Conservation (phyloP, 2,888 invertebrate species). For the Carterocephalus palaemon region DNA sequence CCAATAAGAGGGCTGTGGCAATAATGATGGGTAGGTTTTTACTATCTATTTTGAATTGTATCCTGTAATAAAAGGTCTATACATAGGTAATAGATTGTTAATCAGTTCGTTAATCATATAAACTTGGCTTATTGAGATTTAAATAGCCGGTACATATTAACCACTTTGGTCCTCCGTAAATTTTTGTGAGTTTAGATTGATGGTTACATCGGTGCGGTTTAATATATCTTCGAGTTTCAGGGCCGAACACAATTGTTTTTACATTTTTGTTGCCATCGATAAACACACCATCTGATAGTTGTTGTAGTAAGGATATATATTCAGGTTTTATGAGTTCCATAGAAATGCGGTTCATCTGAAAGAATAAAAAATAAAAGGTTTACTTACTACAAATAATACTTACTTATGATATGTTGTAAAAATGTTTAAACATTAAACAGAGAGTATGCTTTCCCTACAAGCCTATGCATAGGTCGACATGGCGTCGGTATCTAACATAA, state of each 20-base stretch:
- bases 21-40: too few species aligned
- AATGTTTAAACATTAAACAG: too few species aligned
- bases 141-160: slow-evolving; percentile 68
- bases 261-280: slow-evolving; percentile 46
- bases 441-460: too few species aligned
- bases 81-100: background rate
- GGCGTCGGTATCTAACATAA: too few species aligned
- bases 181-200: slow-evolving; percentile 56
- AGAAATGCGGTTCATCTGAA: slow-evolving; percentile 64
- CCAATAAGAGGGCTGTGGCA: too few species aligned
- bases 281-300: slow-evolving; percentile 56
- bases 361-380: slow-evolving; percentile 29
- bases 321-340: slow-evolving; percentile 63
- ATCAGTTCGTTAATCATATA: slow-evolving; percentile 53
- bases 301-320: slow-evolving; percentile 57
- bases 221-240: slow-evolving; percentile 64
- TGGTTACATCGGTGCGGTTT: slow-evolving; percentile 71
- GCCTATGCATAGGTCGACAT: too few species aligned
- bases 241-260: slow-evolving; percentile 56
- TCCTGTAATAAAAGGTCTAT: too few species aligned
- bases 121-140: slow-evolving; percentile 64
- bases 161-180: slow-evolving; percentile 68
- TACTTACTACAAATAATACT: too few species aligned
- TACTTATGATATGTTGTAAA: too few species aligned
- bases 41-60: too few species aligned